Conservation (phyloP, 2,888 invertebrate species). For the Scaptomyza flava region DNA sequence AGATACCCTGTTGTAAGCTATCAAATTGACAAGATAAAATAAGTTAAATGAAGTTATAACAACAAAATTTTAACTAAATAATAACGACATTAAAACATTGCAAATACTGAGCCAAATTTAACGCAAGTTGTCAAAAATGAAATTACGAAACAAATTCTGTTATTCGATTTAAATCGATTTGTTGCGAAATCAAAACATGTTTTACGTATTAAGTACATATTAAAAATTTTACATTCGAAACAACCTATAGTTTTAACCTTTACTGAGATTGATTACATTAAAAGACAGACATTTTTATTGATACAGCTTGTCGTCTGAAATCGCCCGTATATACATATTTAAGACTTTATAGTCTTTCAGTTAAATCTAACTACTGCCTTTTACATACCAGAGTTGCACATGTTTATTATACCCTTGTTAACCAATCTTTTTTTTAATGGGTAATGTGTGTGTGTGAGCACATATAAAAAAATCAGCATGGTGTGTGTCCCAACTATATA, state of each 20-base stretch:
- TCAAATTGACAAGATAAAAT: not conserved
- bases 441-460: not conserved
- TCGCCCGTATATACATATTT: not conserved
- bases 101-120: too few relatives aligned
- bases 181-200: too few relatives aligned
- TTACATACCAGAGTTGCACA: not conserved
- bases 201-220: not conserved
- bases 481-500: constrained; percentile 26
- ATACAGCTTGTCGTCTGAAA: not conserved
- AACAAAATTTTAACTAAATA: too few relatives aligned
- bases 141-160: too few relatives aligned
- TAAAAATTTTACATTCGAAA: not conserved
- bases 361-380: not conserved
- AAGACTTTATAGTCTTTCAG: not conserved
- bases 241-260: not conserved
- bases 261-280: not conserved
- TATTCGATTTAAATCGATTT: too few relatives aligned
- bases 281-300: not conserved
- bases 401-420: not conserved
- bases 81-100: too few relatives aligned
- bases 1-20: constrained; percentile 12
- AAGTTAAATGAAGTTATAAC: too few relatives aligned
- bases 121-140: too few relatives aligned
- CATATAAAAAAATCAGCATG: constrained; percentile 37
- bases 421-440: not conserved